phyloP scores from a whole-genome alignment of 2,113 vertebrate species.

The Pseudorhombus dupliciocellatus region DNA sequence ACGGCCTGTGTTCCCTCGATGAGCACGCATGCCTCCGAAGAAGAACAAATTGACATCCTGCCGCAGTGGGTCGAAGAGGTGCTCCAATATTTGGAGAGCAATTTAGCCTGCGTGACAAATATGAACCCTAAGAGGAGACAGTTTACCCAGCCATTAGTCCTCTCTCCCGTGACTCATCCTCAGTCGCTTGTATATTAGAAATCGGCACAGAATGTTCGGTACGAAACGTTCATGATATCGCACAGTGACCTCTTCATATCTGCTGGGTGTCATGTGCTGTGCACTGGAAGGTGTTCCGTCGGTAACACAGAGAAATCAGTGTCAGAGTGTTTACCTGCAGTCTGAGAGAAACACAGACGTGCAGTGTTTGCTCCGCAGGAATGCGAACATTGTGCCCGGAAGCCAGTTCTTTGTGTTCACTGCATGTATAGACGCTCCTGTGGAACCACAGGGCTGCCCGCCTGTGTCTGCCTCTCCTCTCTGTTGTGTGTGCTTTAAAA shows the following conservation, averaged over 20 bases:
- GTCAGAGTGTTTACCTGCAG: too few relatives aligned
- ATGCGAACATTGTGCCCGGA: too few relatives aligned
- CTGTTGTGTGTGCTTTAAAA: not conserved
- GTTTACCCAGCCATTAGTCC: not conserved
- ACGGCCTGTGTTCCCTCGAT: too few relatives aligned
- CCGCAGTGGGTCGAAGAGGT: not conserved
- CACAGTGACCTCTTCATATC: slow-evolving; percentile 10
- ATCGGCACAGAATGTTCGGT: slow-evolving; percentile 30
- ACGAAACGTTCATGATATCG: slow-evolving; percentile 27
- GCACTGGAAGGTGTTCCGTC: slow-evolving; percentile 25
- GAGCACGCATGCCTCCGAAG: too few relatives aligned
- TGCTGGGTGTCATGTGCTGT: slow-evolving; percentile 13
- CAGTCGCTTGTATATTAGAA: not conserved
- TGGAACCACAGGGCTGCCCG: too few relatives aligned
- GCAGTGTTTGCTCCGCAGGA: too few relatives aligned
- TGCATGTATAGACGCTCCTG: too few relatives aligned
- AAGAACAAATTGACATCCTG: not conserved
- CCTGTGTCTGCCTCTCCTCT: too few relatives aligned
- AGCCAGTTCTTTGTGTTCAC: too few relatives aligned
- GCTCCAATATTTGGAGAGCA: slow-evolving; percentile 15
- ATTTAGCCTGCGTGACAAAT: not conserved
- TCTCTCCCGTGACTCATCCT: slow-evolving; percentile 14
- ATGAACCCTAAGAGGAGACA: not conserved
- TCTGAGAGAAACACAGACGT: too few relatives aligned
- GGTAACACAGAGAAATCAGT: not conserved